These are phyloP conservation scores for Volucella inanis DNA, from an alignment of 2,888 invertebrate genomes.

Conservation along the genomic window DNA sequence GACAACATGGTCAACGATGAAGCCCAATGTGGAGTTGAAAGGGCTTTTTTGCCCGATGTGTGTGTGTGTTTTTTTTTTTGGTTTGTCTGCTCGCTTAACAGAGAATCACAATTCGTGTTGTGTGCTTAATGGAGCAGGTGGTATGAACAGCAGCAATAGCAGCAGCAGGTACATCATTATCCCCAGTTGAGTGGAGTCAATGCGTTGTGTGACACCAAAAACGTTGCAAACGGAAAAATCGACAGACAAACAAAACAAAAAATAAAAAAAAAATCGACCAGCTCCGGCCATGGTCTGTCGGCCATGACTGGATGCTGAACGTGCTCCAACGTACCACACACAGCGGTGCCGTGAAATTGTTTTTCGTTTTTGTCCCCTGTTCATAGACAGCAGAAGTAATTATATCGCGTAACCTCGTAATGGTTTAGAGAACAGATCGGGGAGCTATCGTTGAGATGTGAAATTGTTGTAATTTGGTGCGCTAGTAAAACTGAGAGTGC, in stretches of 20 bases:
- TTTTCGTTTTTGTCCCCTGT: not conserved
- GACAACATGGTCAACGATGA: conserved; percentile 51
- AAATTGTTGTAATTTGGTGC: conserved; percentile 22
- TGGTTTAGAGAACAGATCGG: conserved; percentile 10
- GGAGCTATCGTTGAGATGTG: conserved; percentile 1
- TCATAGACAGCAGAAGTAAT: conserved; percentile 29
- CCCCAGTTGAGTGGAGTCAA: conserved; percentile 70
- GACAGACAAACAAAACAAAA: conserved; percentile 6
- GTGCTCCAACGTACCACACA: conserved; percentile 70
- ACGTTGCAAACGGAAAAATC: too few relatives aligned
- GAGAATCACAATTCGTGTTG: conserved; percentile 70
- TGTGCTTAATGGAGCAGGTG: conserved; percentile 75
- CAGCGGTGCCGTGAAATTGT: conserved; percentile 45
- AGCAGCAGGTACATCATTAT: conserved; percentile 73
- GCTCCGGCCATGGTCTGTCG: conserved; percentile 22
- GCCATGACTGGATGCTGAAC: conserved; percentile 59
- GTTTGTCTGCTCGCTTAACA: conserved; percentile 17
- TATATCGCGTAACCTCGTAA: conserved; percentile 49
- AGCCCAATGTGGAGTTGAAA: conserved; percentile 32
- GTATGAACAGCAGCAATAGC: conserved; percentile 55
- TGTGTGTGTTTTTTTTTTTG: conserved; percentile 10
- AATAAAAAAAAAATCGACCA: conserved; percentile 17
- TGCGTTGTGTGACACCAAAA: conserved; percentile 69
- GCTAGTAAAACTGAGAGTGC: too few relatives aligned
- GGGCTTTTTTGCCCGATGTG: conserved; percentile 1